A percentile compares a stretch with the other conserved stretches of the same genome.
These are phyloP conservation scores for Oreochromis niloticus DNA, from an alignment of 2,113 vertebrate species.

Conservation along the genomic window DNA sequence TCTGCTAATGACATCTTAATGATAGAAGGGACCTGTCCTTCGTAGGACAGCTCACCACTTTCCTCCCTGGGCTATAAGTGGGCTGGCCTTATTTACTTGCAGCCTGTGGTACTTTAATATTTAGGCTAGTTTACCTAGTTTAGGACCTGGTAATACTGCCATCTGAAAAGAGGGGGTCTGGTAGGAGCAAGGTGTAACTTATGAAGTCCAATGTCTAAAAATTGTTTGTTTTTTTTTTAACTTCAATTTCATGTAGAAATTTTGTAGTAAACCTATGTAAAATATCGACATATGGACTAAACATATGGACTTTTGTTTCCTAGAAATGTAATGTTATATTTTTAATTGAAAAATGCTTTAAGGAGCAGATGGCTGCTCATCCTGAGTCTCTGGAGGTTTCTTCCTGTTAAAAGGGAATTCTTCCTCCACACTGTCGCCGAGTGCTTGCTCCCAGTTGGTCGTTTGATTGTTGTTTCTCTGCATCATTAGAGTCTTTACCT, in stretches of 20 bases:
- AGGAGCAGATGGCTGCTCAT: neutral
- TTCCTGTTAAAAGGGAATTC: neutral
- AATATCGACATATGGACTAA: neutral
- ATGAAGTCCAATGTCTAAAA: neutral
- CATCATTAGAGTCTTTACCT: neutral
- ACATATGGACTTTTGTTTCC: neutral
- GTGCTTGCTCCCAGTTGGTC: neutral
- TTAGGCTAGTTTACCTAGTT: neutral
- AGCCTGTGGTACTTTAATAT: neutral
- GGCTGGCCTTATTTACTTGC: neutral
- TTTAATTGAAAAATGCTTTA: conserved; percentile 3
- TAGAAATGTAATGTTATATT: neutral
- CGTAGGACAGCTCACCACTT: neutral
- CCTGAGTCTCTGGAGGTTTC: neutral
- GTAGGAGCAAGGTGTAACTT: neutral
- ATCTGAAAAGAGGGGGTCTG: neutral
- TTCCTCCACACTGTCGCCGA: neutral
- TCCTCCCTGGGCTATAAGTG: neutral
- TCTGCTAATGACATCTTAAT: neutral
- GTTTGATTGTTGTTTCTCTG: neutral
- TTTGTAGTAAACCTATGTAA: neutral
- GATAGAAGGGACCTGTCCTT: neutral
- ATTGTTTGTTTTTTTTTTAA: fast-evolving
- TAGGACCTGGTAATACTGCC: neutral
- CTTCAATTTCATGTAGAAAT: neutral